Evolutionary conservation across 2,113 vertebrate genomes (phyloP).

Genomic region (Callaeas wilsoni): DNA sequence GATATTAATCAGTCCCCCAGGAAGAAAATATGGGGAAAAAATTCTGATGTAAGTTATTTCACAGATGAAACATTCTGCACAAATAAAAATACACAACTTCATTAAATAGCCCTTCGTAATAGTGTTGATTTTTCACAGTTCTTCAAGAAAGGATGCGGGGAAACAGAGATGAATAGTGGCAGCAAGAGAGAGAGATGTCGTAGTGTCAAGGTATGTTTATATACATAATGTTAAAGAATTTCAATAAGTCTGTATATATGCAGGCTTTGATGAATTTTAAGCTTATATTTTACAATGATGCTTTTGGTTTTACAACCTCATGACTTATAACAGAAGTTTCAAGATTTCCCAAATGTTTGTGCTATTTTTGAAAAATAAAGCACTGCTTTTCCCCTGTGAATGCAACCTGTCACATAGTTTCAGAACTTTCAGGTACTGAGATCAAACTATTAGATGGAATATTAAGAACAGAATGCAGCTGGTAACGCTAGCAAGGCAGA

Average conservation of each 20-base stretch:
- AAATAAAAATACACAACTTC: neutral
- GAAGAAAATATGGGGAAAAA: neutral
- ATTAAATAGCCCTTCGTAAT: neutral
- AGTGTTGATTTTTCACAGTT: neutral
- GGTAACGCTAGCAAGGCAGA: neutral
- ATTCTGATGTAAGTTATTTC: neutral
- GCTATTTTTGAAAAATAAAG: neutral
- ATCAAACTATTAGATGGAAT: neutral
- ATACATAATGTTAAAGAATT: neutral
- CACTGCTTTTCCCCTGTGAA: neutral
- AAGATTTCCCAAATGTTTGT: neutral
- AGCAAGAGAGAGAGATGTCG: neutral
- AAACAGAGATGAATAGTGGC: neutral
- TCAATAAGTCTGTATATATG: neutral
- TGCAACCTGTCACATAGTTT: neutral
- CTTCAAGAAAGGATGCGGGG: neutral
- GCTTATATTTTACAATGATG: neutral
- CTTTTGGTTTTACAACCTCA: neutral
- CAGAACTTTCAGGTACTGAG: neutral
- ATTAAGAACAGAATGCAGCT: neutral
- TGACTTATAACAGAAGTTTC: neutral
- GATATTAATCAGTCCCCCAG: neutral
- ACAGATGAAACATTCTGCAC: neutral
- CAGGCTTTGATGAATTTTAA: neutral
- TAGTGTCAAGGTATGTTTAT: neutral